phyloP scores from a whole-genome alignment of 64 coral and sea anemone genomes.

The Trachythela sp. region DNA sequence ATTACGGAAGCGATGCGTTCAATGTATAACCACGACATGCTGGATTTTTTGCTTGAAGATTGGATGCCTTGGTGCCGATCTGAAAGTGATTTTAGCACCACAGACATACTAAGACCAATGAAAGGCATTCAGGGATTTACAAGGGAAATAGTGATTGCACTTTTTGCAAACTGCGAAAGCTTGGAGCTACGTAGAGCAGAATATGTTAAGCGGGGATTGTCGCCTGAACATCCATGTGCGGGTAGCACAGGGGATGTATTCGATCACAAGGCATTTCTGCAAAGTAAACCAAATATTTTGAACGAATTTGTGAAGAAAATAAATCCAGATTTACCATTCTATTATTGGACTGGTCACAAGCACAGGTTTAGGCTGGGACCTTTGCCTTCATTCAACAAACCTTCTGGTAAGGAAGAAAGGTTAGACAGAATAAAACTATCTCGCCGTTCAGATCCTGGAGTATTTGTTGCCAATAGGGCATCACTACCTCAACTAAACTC shows the following conservation, averaged over 20 bases:
- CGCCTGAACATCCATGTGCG: slow-evolving; percentile 21
- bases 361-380: neutral
- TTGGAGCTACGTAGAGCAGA: slow-evolving; percentile 27
- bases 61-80: slow-evolving; percentile 41
- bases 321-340: slow-evolving; percentile 36
- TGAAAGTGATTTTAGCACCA: neutral
- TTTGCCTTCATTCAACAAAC: slow-evolving; percentile 35
- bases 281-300: neutral
- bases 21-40: slow-evolving; percentile 31
- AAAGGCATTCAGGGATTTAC: slow-evolving; percentile 24
- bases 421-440: slow-evolving; percentile 33
- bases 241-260: slow-evolving; percentile 24
- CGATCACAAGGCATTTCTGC: slow-evolving; percentile 15
- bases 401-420: slow-evolving; percentile 34
- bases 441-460: slow-evolving; percentile 43
- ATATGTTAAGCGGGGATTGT: neutral
- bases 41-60: slow-evolving; percentile 31
- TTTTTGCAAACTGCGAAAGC: slow-evolving; percentile 28
- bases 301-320: slow-evolving; percentile 42
- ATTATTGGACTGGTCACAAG: slow-evolving; percentile 43
- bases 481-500: slow-evolving; percentile 30
- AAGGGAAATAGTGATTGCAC: too few species aligned
- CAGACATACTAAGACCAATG: slow-evolving; percentile 10
- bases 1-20: neutral
- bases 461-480: slow-evolving; percentile 40